Percentiles rank a stretch among this genome's conserved stretches.
Conservation (phyloP, 1,140 invertebrate genomes). For the Eubasilissa regina region DNA sequence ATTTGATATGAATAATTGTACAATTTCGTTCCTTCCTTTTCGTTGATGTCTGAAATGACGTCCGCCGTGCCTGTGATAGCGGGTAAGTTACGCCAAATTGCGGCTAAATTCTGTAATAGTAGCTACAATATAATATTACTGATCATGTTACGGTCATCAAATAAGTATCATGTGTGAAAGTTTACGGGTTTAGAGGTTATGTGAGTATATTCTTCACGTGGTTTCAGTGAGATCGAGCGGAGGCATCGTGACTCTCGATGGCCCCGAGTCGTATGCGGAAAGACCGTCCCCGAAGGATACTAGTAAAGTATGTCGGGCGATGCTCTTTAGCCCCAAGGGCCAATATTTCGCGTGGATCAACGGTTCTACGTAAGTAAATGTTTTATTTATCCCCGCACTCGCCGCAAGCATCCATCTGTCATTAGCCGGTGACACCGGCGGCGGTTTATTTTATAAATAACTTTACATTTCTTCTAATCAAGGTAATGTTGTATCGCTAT, state of each 20-base stretch:
- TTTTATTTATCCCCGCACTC: not conserved
- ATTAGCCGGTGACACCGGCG: constrained; percentile 22
- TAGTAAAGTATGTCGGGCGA: constrained; percentile 77
- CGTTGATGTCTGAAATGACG: constrained; percentile 54
- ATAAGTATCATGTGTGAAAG: not conserved
- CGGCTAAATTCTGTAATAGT: not conserved
- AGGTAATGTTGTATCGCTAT: too few relatives aligned
- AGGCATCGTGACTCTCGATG: constrained; percentile 51
- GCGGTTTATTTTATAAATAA: constrained; percentile 19
- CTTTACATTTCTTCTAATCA: not conserved
- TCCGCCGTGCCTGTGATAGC: constrained; percentile 48
- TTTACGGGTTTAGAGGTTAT: constrained; percentile 44
- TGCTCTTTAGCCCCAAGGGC: constrained; percentile 79
- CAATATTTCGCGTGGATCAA: constrained; percentile 80
- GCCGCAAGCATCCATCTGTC: constrained; percentile 32
- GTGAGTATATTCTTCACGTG: constrained; percentile 49
- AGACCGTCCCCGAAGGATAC: constrained; percentile 75
- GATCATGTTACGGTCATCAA: not conserved
- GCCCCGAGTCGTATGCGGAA: constrained; percentile 63
- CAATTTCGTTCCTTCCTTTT: constrained; percentile 49
- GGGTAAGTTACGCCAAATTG: constrained; percentile 44
- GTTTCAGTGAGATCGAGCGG: constrained; percentile 55
- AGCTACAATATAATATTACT: constrained; percentile 8
- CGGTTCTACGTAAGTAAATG: constrained; percentile 67
- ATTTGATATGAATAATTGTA: constrained; percentile 31